Percentiles rank a stretch among this genome's conserved stretches.
Conservation (phyloP, 2,888 invertebrate genomes). For the Gymnoscelis rufifasciata region DNA sequence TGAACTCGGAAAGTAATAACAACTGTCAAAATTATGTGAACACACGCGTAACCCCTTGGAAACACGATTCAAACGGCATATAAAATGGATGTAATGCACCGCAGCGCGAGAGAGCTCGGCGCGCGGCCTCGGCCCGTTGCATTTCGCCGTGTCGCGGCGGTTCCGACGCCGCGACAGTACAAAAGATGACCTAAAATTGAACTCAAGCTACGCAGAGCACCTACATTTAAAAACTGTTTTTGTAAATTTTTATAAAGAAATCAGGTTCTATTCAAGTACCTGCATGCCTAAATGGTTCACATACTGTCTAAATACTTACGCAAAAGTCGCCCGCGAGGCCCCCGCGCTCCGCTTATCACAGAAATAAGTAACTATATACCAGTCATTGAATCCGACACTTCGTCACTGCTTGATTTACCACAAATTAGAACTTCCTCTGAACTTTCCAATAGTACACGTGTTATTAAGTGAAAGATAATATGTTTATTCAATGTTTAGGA, state of each 20-base stretch:
- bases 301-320: constrained; percentile 64
- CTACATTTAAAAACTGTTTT: constrained; percentile 52
- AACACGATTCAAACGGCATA: constrained; percentile 68
- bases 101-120: constrained; percentile 58
- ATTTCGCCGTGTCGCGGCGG: constrained; percentile 70
- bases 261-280: constrained; percentile 54
- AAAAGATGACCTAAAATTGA: constrained; percentile 78
- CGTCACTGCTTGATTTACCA: constrained; percentile 67
- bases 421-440: constrained; percentile 31
- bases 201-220: constrained; percentile 60
- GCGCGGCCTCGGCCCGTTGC: constrained; percentile 76
- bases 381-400: constrained; percentile 72
- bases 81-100: constrained; percentile 70
- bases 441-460: constrained; percentile 28
- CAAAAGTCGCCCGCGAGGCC: constrained; percentile 68
- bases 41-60: constrained; percentile 72
- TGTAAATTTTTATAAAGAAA: constrained; percentile 62
- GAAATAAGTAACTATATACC: constrained; percentile 79
- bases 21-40: constrained; percentile 79
- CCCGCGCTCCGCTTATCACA: constrained; percentile 78
- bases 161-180: constrained; percentile 68
- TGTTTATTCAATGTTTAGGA: constrained; percentile 40
- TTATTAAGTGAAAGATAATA: constrained; percentile 36
- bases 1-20: constrained; percentile 60
- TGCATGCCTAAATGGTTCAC: constrained; percentile 45